Evolutionary conservation across 2,113 vertebrate genomes (phyloP), one percentile per base, ranked within the genome.

Genomic region (Illadopsis cleaveri): DNA sequence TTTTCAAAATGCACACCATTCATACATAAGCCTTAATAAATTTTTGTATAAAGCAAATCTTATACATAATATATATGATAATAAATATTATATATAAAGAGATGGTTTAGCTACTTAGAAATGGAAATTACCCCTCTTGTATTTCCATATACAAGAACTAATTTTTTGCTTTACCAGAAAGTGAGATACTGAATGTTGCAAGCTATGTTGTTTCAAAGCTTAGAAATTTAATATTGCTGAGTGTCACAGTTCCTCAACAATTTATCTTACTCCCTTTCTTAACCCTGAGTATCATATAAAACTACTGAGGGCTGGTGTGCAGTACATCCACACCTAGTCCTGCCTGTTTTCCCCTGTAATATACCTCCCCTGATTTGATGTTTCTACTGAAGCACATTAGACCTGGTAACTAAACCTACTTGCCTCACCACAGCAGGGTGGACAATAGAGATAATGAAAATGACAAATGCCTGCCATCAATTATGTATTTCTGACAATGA

Each of bases 21-120:
- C 51, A 92, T 81, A 85, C 10, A 80, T 73, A 76, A 51, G 75
- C 90, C 90, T 88, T 91, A 90, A 95, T 87, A 89, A 86, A 48
- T 73, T 89, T 95, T 94, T 91, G 0, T 85, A 73, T 73, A 44
- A 82, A 69, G 31, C 14, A 54, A 35, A 82, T 45, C 40, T 86
- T 65, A 61, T n/a, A 82, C 27, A 47, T 66, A 73, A 33, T 40
- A 62, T 58, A 88, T n/a, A 57, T 82, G 50, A 23, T 61, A 73
- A 66, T 76, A 93, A 42, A 82, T 70, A 25, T 9, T 68, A 21
- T 69, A 53, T 66, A 42, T 35, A 76, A 89, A 82, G 37, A 82
- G 23, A 48, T 45, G 8, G 0, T 90, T 84, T 81, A 77, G 21
- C 23, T 70, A 35, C 56, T 53, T 72, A 69, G 62, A 84, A 79